Percentiles rank a stretch among this genome's conserved stretches.
Evolutionary conservation across 2,797 vertebrate species (phyloP).

Genomic region (Coregonus sp.): DNA sequence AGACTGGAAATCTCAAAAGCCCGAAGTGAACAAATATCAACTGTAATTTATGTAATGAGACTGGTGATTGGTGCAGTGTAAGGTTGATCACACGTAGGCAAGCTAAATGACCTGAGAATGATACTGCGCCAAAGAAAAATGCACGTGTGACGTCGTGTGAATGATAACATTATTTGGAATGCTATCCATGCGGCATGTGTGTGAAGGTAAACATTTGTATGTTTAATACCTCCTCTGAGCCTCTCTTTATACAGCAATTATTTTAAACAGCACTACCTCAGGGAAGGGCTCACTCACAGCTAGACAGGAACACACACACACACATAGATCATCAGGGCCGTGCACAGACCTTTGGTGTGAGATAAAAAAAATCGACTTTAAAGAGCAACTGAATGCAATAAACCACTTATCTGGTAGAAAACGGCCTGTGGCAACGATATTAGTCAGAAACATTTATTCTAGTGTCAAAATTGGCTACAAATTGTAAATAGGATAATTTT

Average conservation of each 20-base stretch:
- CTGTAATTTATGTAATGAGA: neutral
- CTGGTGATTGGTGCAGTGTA: neutral
- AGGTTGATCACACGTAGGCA: conserved; percentile 10
- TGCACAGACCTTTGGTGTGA: too few relatives aligned
- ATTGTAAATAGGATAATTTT: too few relatives aligned
- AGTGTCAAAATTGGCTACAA: too few relatives aligned
- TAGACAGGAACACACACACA: conserved; percentile 4
- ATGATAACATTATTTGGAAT: conserved; percentile 52
- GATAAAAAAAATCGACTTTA: too few relatives aligned
- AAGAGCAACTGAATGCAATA: neutral
- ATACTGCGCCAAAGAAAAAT: conserved; percentile 44
- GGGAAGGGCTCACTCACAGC: conserved; percentile 22
- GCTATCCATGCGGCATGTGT: conserved; percentile 18
- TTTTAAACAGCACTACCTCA: conserved; percentile 14
- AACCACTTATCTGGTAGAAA: too few relatives aligned
- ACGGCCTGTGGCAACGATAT: too few relatives aligned
- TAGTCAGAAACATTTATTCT: too few relatives aligned
- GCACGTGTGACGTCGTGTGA: conserved; percentile 50
- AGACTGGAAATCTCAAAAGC: neutral
- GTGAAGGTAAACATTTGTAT: conserved; percentile 3
- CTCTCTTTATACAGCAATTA: conserved; percentile 33
- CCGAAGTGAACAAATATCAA: too few relatives aligned
- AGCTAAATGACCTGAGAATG: conserved; percentile 53
- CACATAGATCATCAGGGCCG: neutral
- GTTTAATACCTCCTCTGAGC: conserved; percentile 19